These are phyloP conservation scores for Dusona sp. DNA, from an alignment of 2,888 invertebrate genomes.

Conservation along the genomic window DNA sequence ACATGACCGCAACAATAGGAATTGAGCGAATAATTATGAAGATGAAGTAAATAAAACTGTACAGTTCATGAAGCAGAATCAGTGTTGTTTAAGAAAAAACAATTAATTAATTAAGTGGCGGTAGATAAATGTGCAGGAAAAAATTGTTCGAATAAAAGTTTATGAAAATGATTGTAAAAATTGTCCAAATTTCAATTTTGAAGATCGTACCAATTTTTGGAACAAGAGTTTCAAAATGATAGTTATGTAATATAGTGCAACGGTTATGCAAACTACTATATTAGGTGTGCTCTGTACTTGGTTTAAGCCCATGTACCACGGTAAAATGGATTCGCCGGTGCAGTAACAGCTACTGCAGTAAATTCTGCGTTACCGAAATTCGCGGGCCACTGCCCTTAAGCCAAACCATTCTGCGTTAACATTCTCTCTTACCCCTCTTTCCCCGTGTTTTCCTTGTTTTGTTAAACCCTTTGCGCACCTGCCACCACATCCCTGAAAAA, in stretches of 20 bases:
- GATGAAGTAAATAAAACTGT: no score
- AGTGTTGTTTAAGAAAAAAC: not conserved
- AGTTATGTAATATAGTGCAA: conserved; percentile 54
- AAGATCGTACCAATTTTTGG: conserved; percentile 27
- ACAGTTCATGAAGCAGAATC: no score
- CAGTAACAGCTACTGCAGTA: conserved; percentile 54
- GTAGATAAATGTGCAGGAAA: not conserved
- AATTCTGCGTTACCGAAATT: conserved; percentile 64
- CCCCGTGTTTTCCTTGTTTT: conserved; percentile 38
- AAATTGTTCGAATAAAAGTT: not conserved
- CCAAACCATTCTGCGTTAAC: conserved; percentile 49
- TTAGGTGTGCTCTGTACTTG: conserved; percentile 11
- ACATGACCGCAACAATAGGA: no score
- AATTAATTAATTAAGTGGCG: not conserved
- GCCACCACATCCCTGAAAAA: conserved; percentile 7
- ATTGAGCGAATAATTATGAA: no score
- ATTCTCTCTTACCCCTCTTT: not conserved
- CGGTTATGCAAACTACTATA: conserved; percentile 50
- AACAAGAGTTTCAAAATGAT: conserved; percentile 26
- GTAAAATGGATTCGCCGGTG: conserved; percentile 48
- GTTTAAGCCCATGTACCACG: conserved; percentile 52
- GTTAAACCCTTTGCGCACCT: conserved; percentile 32
- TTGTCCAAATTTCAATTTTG: not conserved
- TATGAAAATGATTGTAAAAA: conserved; percentile 14
- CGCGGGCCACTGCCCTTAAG: conserved; percentile 65